Conservation (phyloP, 2,113 vertebrate genomes). For the Sorex fumeus region DNA sequence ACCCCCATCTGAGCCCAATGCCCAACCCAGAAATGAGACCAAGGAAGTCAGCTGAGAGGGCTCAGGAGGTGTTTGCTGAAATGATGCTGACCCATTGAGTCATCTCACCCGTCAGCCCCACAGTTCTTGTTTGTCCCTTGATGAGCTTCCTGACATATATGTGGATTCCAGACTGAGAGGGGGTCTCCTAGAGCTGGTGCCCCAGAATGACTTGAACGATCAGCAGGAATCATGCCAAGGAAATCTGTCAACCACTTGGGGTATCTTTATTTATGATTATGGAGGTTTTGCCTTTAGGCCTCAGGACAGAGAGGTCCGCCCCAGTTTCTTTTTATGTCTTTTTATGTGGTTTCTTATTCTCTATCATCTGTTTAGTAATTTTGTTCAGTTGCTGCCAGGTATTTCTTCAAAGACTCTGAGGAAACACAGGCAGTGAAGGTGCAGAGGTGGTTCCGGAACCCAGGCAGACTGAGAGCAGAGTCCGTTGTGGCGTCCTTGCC, state of each 20-base stretch:
- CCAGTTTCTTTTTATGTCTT: not conserved
- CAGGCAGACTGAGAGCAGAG: not conserved
- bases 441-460: not conserved
- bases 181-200: not conserved
- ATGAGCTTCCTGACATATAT: not conserved
- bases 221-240: not conserved
- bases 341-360: not conserved
- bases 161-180: not conserved
- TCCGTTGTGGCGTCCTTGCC: not conserved
- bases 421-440: not conserved
- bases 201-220: not conserved
- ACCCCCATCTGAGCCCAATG: not conserved
- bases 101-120: not conserved
- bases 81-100: no score
- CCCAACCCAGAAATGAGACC: not conserved
- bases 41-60: not conserved
- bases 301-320: not conserved
- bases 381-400: not conserved
- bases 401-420: not conserved
- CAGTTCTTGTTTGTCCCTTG: not conserved
- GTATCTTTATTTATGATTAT: not conserved
- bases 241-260: not conserved
- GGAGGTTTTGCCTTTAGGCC: not conserved
- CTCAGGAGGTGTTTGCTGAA: not conserved
- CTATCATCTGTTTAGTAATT: not conserved